Evolutionary conservation across 2,113 vertebrate genomes (phyloP).

Genomic region (Loxodonta africana): DNA sequence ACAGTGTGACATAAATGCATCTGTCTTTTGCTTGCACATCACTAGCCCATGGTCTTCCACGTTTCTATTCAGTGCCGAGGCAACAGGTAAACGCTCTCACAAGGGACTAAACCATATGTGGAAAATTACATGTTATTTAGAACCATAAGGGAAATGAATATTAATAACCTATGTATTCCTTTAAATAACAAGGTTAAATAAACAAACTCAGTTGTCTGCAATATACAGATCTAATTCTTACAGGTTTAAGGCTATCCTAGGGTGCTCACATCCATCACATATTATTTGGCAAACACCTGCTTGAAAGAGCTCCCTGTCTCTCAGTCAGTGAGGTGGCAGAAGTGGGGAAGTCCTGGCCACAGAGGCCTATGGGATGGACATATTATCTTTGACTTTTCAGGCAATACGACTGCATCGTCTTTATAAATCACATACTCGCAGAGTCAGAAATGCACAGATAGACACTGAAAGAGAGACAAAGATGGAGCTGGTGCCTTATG

Average conservation of each 20-base stretch:
- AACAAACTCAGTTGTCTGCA: constrained; percentile 67
- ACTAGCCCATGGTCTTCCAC: constrained; percentile 63
- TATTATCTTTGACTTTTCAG: neutral
- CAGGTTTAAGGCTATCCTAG: constrained; percentile 25
- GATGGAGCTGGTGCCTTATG: neutral
- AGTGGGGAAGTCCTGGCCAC: neutral
- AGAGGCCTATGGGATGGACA: neutral
- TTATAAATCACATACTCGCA: neutral
- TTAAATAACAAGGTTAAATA: constrained; percentile 61
- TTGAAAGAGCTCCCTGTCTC: constrained; percentile 39
- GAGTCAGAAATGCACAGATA: neutral
- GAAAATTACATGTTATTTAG: constrained; percentile 67
- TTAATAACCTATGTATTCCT: neutral
- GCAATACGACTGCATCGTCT: neutral
- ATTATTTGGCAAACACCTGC: constrained; percentile 34
- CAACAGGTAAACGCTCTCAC: constrained; percentile 44
- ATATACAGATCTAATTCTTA: constrained; percentile 65
- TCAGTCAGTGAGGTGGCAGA: neutral
- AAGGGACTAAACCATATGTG: neutral
- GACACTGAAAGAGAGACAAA: neutral
- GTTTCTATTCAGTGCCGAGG: constrained; percentile 64
- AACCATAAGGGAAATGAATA: constrained; percentile 59
- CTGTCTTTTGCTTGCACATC: constrained; percentile 74
- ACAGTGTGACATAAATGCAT: neutral
- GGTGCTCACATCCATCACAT: neutral